Evolutionary conservation across 2,797 vertebrate species (phyloP), one percentile per base, ranked within the genome.

Genomic region (Eremophila alpestris): DNA sequence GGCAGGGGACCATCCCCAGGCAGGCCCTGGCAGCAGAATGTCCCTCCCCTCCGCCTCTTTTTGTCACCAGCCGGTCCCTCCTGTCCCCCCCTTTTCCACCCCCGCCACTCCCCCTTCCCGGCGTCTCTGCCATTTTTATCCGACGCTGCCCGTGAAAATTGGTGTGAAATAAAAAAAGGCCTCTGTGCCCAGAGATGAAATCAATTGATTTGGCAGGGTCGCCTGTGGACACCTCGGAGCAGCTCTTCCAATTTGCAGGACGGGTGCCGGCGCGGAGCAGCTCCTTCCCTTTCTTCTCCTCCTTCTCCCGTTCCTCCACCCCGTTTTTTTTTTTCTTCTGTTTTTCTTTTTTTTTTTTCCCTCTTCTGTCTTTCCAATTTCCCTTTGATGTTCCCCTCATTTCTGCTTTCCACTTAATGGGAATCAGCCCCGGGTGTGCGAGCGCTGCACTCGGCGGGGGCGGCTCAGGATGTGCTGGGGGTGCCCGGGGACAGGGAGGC

Each of bases 91-190:
- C 48, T 21, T 29, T 11, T 34, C 26, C 13, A 11, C 51, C 14
- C 5, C 70, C 15, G 2, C 7, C 79, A 8, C 80, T 5, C 83
- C 60, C 93, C 65, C 73, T 36, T 96, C 95, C 94, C 59, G 26
- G 51, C 18, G 6, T 89, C 94, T 83, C 95, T 96, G 96, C 95
- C 95, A 77, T 96, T 97, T 96, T 96, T 97, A 94, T 97, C 95
- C 83, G 32, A 80, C 10, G 8, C 96, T 90, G 96, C 87, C 97
- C 83, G 93, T 96, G 98, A 96, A 98, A 98, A 98, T 97, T 97
- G 98, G 98, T 98, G 98, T 97, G 98, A 98, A 98, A 97, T 97
- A 96, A 97, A 95, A 94, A 97, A 97, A 97, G 96, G 95, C 97
- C 90, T 89, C 96, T 96, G 97, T 97, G 97, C 97, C 97, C 97